phyloP scores from a whole-genome alignment of 2,113 vertebrate genomes.

The Anoura caudifer region DNA sequence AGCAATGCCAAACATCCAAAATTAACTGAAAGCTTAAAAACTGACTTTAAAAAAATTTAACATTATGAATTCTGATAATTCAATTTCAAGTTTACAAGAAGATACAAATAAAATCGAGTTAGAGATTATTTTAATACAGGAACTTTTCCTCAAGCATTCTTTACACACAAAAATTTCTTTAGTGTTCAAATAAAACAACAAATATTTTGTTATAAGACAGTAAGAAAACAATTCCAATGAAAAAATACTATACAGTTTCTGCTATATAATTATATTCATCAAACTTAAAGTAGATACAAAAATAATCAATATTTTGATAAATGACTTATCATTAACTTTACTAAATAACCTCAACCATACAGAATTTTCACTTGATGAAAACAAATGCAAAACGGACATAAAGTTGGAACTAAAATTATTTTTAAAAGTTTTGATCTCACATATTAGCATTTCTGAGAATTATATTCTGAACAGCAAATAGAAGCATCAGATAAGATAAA shows the following conservation, averaged over 20 bases:
- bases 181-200: neutral
- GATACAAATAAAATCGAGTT: conserved; percentile 21
- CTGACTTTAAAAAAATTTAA: neutral
- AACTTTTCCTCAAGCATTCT: neutral
- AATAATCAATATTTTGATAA: neutral
- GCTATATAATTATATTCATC: neutral
- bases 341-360: neutral
- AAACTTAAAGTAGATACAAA: neutral
- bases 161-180: neutral
- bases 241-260: neutral
- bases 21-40: conserved; percentile 20
- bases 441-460: neutral
- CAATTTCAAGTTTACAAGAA: conserved; percentile 13
- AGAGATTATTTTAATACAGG: conserved; percentile 45
- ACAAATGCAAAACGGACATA: conserved; percentile 28
- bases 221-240: neutral
- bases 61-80: neutral
- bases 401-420: neutral
- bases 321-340: neutral
- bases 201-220: neutral
- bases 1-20: neutral
- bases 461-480: neutral
- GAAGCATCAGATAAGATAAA: neutral
- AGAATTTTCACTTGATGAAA: conserved; percentile 12
- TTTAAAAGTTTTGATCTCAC: neutral